Evolutionary conservation across 2,888 invertebrate species (phyloP).

Genomic region (Drosophila eohydei): DNA sequence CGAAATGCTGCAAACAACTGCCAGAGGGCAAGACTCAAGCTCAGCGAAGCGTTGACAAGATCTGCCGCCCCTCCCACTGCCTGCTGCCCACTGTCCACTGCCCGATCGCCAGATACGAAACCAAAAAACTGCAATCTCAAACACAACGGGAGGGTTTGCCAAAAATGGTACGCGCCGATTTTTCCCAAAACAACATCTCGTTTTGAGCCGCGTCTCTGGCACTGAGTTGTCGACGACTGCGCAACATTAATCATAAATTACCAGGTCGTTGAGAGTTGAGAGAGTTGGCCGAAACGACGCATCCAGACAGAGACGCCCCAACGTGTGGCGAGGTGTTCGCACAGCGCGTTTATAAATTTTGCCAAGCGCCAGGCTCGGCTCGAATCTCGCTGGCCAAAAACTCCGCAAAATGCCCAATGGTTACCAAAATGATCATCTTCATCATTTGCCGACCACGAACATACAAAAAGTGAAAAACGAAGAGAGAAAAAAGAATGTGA

Average conservation of each 20-base stretch:
- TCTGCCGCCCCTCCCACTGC: slow-evolving; percentile 23
- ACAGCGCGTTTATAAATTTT: slow-evolving; percentile 82
- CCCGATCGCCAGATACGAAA: not conserved
- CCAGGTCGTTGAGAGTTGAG: slow-evolving; percentile 77
- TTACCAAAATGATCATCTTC: slow-evolving; percentile 75
- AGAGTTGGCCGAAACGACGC: slow-evolving; percentile 63
- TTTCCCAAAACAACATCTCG: slow-evolving; percentile 57
- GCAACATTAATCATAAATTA: slow-evolving; percentile 83
- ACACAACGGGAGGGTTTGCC: slow-evolving; percentile 78
- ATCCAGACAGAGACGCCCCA: slow-evolving; percentile 69
- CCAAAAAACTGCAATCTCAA: slow-evolving; percentile 62
- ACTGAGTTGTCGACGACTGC: slow-evolving; percentile 30
- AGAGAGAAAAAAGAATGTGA: slow-evolving; percentile 59
- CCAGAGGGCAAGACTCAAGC: slow-evolving; percentile 51
- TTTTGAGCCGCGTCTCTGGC: slow-evolving; percentile 38
- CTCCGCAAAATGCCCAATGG: slow-evolving; percentile 27
- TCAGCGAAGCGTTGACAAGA: slow-evolving; percentile 78
- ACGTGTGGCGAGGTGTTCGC: slow-evolving; percentile 79
- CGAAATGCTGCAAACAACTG: slow-evolving; percentile 31
- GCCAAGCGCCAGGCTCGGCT: slow-evolving; percentile 81
- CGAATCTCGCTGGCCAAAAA: slow-evolving; percentile 10
- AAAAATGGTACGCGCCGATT: slow-evolving; percentile 75
- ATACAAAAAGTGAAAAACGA: slow-evolving; percentile 36
- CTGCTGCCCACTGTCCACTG: not conserved
- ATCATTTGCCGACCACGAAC: slow-evolving; percentile 77